phyloP scores from a whole-genome alignment of 2,113 vertebrate species.

The Cyanoliseus patagonus region DNA sequence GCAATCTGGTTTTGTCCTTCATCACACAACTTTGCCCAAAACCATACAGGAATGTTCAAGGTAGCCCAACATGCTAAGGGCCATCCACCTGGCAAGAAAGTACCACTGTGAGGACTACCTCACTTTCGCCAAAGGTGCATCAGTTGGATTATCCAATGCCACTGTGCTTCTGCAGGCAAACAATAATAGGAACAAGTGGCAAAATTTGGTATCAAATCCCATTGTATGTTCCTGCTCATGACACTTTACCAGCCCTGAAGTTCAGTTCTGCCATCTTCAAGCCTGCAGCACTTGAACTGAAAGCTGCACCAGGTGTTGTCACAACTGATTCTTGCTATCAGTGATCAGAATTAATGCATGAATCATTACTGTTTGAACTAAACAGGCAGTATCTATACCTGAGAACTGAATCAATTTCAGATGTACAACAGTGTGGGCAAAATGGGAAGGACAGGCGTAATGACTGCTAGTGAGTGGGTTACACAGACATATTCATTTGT shows the following conservation, averaged over 20 bases:
- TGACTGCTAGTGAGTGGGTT: background rate
- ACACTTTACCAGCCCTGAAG: background rate
- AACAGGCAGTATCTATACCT: background rate
- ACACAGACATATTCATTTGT: background rate
- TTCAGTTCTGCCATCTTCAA: background rate
- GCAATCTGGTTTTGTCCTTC: background rate
- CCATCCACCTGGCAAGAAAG: background rate
- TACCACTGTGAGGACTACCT: background rate
- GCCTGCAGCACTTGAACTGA: background rate
- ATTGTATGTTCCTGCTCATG: background rate
- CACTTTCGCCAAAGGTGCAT: background rate
- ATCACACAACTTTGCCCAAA: background rate
- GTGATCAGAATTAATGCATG: background rate
- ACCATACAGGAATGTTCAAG: fast-evolving
- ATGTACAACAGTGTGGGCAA: background rate
- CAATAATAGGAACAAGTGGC: background rate
- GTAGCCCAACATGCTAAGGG: background rate
- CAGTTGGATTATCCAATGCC: background rate
- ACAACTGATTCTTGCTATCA: background rate
- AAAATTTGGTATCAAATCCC: background rate
- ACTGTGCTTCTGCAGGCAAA: background rate
- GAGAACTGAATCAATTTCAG: background rate
- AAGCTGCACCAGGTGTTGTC: background rate
- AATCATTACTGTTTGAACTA: background rate
- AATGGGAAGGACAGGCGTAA: background rate